Base-by-base conservation (phyloP, 1,140 invertebrate species). In the Eupristina koningsbergeri region DNA sequence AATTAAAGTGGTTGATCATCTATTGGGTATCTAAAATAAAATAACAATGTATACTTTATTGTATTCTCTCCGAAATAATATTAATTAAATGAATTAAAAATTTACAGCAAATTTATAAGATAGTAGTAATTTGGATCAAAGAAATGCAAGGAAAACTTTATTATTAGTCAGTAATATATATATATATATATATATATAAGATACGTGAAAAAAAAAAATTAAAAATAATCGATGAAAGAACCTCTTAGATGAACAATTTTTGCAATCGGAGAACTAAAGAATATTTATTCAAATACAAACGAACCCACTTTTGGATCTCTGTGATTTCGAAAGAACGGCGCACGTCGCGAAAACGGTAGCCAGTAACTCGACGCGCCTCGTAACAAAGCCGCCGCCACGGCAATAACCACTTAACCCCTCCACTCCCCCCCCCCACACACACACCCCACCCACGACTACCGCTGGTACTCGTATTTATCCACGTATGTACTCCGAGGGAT, bases 291-390 rank as follows among this genome's bases (percentile, higher is more conserved):
- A 5, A 61, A 77, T 2, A 41, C 11, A 41, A 39, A 84, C n/a
- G n/a, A n/a, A n/a, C n/a, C n/a, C n/a, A n/a, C 76, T 84, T 84
- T 84, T 31, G 69, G 80, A 79, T 84, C 53, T 64, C 41, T 53
- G 26, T 17, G 45, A 84, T 79, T 84, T 84, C 53, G 82, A 80
- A 84, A 84, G 9, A n/a, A n/a, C n/a, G n/a, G n/a, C n/a, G 50
- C 39, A 39, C 69, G 64, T 39, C 50, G 73, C 39, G 64, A 63
- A 84, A 84, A 84, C 69, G 76, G 82, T 84, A 79, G 76, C 76
- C 53, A 41, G 29, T 53, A 79, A 84, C 34, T 79, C 80, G 50
- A 69, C 82, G 69, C 76, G 69, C 47, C 76, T 74, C 76, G 74
- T 39, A 71, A 81, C 34, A 36, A 64, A 75, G 19, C 29, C n/a